A percentile compares a stretch with the other conserved stretches of the same genome.
Conservation (phyloP, 2,113 vertebrate genomes). For the Prunella fulvescens region DNA sequence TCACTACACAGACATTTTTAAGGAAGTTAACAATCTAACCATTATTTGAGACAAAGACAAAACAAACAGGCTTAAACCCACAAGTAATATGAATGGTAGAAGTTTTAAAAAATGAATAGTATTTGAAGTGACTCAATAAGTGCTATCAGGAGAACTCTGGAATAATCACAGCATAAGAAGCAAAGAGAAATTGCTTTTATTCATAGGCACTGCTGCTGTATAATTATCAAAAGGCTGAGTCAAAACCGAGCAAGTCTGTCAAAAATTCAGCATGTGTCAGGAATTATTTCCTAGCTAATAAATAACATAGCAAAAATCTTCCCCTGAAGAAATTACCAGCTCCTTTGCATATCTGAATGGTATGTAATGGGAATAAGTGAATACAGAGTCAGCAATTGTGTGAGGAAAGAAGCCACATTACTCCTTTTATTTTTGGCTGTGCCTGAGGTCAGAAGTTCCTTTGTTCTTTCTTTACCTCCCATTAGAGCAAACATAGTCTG, state of each 20-base stretch:
- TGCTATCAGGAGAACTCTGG: not conserved
- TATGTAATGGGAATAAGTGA: not conserved
- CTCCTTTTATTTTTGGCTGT: slow-evolving; percentile 46
- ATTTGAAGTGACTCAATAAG: not conserved
- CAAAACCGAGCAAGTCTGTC: not conserved
- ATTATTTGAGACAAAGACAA: not conserved
- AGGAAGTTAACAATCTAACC: not conserved
- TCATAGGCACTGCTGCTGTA: slow-evolving; percentile 36
- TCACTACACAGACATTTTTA: not conserved
- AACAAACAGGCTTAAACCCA: not conserved
- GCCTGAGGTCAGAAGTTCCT: slow-evolving; percentile 47
- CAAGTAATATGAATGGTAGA: not conserved
- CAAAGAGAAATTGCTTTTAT: slow-evolving; percentile 29
- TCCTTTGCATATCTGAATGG: not conserved
- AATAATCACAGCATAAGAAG: slow-evolving; percentile 7
- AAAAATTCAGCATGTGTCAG: slow-evolving; percentile 12
- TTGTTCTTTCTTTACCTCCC: slow-evolving; percentile 48
- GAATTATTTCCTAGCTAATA: slow-evolving; percentile 9
- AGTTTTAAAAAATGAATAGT: not conserved
- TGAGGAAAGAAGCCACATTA: not conserved
- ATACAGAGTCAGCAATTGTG: slow-evolving; percentile 24
- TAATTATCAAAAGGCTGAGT: slow-evolving; percentile 44
- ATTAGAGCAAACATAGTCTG: slow-evolving; percentile 29
- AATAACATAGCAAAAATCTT: slow-evolving; percentile 27
- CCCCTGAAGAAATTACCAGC: slow-evolving; percentile 29